Base-by-base conservation (phyloP, 2,113 vertebrate species). In the Mirza zaza region DNA sequence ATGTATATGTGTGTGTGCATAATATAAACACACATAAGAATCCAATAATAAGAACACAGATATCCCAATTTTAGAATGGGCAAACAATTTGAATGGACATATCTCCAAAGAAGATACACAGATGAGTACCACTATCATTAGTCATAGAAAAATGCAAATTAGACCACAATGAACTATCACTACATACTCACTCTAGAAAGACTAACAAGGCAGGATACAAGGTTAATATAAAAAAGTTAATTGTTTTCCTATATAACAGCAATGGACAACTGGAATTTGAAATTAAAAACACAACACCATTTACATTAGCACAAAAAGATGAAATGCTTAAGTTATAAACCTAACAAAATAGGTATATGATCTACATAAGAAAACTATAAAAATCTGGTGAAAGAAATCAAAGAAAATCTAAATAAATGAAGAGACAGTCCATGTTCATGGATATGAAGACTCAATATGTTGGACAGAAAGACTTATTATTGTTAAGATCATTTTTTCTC, bases 21-120 rank as follows among this genome's bases (percentile, higher is more conserved):
- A 29, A 63, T 63, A 63, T 63, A 29, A 63, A 8, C 17, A 68
- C 15, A 68, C 15, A 68, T 36, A 45, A 79, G 6, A 76, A 70
- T 42, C 68, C 39, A 79, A n/a, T 73, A 95, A 80, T 11, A 87
- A 59, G 32, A 95, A 65, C 45, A 50, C 39, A 93, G 48, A 77
- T 20, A 81, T 77, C 34, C 32, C 15, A 57, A 89, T 85, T 87
- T 91, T 81, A 61, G 96, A 89, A 57, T 68, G 6, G 36, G 32
- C 27, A 91, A 84, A 57, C 27, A 29, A 85, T 67, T 59, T 83
- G 79, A 96, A 71, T 71, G 12, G 6, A 68, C 52, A 94, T 65
- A 92, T 95, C 59, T 90, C 52, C 80, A 89, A 95, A 95, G 39
- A 88, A 92, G 48, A 61, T 32, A 68, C 50, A 68, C n/a, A 92